A percentile compares a stretch with the other conserved stretches of the same genome.
Conservation (phyloP, 2,113 vertebrate species). For the Thryonomys swinderianus region DNA sequence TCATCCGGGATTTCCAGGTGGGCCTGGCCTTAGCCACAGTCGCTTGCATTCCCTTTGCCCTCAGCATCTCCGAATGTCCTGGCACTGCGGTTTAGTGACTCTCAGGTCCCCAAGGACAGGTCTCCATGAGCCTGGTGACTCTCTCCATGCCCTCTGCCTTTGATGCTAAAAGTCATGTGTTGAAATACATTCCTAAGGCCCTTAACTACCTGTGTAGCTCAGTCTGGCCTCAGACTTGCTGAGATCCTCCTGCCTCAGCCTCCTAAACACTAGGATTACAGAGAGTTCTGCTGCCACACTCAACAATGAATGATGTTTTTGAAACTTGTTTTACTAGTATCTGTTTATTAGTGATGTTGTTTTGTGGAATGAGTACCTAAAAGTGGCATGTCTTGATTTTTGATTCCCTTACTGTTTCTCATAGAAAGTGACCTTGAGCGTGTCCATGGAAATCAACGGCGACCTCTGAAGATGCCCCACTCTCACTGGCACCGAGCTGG, state of each 20-base stretch:
- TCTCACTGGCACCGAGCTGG: too few species aligned
- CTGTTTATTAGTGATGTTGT: neutral
- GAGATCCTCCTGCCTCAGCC: neutral
- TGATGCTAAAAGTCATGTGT: neutral
- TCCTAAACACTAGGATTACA: neutral
- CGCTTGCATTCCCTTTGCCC: too few species aligned
- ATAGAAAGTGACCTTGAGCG: conserved; percentile 76
- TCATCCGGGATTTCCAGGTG: conserved; percentile 96
- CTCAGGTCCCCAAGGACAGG: too few species aligned
- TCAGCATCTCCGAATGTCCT: too few species aligned
- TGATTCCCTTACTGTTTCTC: too few species aligned
- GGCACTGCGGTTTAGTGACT: too few species aligned
- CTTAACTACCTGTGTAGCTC: neutral
- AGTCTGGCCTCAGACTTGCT: neutral
- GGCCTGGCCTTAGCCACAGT: conserved; percentile 47
- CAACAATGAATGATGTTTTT: neutral
- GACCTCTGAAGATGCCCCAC: conserved; percentile 65
- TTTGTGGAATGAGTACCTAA: neutral
- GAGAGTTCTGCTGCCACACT: neutral
- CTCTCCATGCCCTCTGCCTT: neutral
- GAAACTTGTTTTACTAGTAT: too few species aligned
- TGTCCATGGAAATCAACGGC: conserved; percentile 77
- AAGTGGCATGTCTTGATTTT: neutral
- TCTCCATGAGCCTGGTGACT: neutral
- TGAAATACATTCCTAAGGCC: conserved; percentile 26